Base-by-base conservation (phyloP, 2,888 invertebrate species). In the Conomelus anceps region DNA sequence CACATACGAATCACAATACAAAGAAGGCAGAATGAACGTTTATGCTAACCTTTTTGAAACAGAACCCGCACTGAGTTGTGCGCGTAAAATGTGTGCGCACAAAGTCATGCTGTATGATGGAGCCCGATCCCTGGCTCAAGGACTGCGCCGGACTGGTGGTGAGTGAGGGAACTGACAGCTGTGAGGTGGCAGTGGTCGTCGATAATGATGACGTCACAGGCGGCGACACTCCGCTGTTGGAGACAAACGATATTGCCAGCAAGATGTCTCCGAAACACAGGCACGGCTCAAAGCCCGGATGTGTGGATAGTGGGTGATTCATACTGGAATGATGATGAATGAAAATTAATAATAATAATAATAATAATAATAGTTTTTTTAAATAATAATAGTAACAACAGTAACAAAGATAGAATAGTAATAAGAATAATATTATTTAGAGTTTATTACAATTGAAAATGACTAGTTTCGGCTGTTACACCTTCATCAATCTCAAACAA, bases 21-120 rank as follows among this genome's bases (percentile, higher is more conserved):
- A n/a, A n/a, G n/a, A n/a, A n/a, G n/a, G n/a, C n/a, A n/a, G n/a
- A n/a, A n/a, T n/a, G n/a, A n/a, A n/a, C n/a, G n/a, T n/a, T n/a
- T n/a, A n/a, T n/a, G n/a, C n/a, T n/a, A 92, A 97, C 97, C 96
- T 98, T 98, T 93, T 98, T 98, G 90, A 97, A 96, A 94, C 98
- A 98, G 93, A 98, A 98, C 93, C 98, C 97, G 93, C 98, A 98
- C 92, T 97, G 97, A 3, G 98, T 98, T 0, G 97, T 97, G 89
- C 97, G 95, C 92, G 97, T 96, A 93, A 98, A 98, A 93, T 98
- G 98, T 1, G 97, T 98, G 89, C 97, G 94, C 89, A 97, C 95
- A 92, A 98, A 98, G 93, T 97, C 97, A 92, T 97, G 97, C 22
- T 86, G 86, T 9, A 23, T 23, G 24, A 29, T 86, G 29, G 86